Conservation (phyloP, 2,797 vertebrate genomes). For the Ficedula albicollis region DNA sequence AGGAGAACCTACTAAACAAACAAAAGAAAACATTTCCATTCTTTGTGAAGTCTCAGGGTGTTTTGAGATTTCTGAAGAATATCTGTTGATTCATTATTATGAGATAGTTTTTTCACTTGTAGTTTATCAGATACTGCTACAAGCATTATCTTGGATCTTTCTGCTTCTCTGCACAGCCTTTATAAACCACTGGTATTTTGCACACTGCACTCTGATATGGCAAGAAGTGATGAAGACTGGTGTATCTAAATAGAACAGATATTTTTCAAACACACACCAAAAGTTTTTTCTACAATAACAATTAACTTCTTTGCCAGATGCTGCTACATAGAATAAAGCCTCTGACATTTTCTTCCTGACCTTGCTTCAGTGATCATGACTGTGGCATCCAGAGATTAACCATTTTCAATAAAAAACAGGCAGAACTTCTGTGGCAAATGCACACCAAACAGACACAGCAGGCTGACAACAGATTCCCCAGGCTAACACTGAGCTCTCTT, state of each 20-base stretch:
- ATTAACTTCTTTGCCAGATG: background rate
- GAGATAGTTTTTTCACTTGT: background rate
- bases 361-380: background rate
- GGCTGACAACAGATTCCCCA: background rate
- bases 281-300: background rate
- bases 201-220: background rate
- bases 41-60: background rate
- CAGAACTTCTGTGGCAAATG: background rate
- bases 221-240: accelerated
- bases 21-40: background rate
- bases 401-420: background rate
- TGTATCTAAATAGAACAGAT: background rate
- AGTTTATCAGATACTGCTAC: background rate
- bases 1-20: background rate
- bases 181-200: background rate
- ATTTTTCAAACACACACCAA: background rate
- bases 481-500: background rate
- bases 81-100: background rate
- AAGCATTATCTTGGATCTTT: background rate
- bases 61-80: background rate
- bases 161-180: background rate
- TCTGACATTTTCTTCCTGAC: background rate
- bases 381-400: background rate
- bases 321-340: background rate
- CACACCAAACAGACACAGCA: background rate